Conservation (phyloP, 2,888 invertebrate genomes). For the Hydroisotoma schaefferi region DNA sequence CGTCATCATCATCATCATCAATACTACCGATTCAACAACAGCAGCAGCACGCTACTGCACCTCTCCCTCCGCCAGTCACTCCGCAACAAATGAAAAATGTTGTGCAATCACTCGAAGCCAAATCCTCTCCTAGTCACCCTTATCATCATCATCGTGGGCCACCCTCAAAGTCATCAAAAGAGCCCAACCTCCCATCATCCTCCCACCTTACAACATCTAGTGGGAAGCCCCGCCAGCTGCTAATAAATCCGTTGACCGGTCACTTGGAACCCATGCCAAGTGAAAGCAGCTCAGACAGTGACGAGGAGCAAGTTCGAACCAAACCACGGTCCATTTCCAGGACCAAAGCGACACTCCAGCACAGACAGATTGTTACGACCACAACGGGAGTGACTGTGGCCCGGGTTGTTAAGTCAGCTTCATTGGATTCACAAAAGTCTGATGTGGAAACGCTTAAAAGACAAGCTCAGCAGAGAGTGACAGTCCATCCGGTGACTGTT, state of each 20-base stretch:
- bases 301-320: constrained; percentile 55
- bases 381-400: constrained; percentile 35
- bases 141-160: constrained; percentile 6
- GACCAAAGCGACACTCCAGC: constrained; percentile 10
- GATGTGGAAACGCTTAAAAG: background rate
- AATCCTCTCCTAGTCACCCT: constrained; percentile 12
- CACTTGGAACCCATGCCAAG: constrained; percentile 74
- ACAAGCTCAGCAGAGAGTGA: constrained; percentile 1
- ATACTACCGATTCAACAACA: constrained; percentile 25
- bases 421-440: background rate
- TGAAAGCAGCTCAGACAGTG: constrained; percentile 63
- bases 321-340: background rate
- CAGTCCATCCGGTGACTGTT: constrained; percentile 1
- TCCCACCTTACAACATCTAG: constrained; percentile 49
- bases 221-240: constrained; percentile 71
- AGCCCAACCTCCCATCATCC: constrained; percentile 31
- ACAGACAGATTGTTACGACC: constrained; percentile 32
- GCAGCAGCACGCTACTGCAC: constrained; percentile 6
- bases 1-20: constrained; percentile 27
- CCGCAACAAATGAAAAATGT: constrained; percentile 29
- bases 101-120: constrained; percentile 36
- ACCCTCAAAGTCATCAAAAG: constrained; percentile 24
- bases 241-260: constrained; percentile 85
- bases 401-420: constrained; percentile 24
- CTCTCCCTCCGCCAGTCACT: background rate